Evolutionary conservation across 2,797 vertebrate genomes (phyloP).

Genomic region (Avahi laniger): DNA sequence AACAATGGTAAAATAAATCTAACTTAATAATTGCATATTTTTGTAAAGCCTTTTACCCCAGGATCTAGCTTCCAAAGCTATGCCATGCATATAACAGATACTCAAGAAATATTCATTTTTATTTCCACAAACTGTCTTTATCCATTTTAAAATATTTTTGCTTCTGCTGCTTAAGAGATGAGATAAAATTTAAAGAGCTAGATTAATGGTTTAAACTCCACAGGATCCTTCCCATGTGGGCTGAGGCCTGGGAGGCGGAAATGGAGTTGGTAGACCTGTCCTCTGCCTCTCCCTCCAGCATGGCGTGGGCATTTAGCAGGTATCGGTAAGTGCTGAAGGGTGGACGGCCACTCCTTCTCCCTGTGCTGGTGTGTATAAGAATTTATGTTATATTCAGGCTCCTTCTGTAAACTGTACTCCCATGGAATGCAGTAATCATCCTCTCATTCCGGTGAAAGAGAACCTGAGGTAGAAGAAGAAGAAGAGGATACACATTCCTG

Average conservation of each 20-base stretch:
- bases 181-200: not conserved
- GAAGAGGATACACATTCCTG: not conserved
- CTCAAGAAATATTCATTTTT: constrained; percentile 29
- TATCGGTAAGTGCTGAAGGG: not conserved
- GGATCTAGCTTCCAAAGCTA: not conserved
- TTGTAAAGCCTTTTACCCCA: not conserved
- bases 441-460: not conserved
- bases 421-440: not conserved
- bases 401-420: not conserved
- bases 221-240: not conserved
- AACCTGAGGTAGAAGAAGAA: not conserved
- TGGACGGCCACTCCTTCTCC: not conserved
- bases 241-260: not conserved
- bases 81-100: not conserved
- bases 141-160: not conserved
- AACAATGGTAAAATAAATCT: not conserved
- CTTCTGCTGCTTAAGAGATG: constrained; percentile 19
- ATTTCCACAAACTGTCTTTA: not conserved
- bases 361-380: not conserved
- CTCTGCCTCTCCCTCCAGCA: not conserved
- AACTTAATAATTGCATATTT: not conserved
- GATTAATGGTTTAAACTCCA: not conserved
- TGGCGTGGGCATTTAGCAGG: not conserved
- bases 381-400: not conserved
- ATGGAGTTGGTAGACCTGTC: not conserved